phyloP scores from a whole-genome alignment of 2,113 vertebrate genomes.

The Tiliqua scincoides region DNA sequence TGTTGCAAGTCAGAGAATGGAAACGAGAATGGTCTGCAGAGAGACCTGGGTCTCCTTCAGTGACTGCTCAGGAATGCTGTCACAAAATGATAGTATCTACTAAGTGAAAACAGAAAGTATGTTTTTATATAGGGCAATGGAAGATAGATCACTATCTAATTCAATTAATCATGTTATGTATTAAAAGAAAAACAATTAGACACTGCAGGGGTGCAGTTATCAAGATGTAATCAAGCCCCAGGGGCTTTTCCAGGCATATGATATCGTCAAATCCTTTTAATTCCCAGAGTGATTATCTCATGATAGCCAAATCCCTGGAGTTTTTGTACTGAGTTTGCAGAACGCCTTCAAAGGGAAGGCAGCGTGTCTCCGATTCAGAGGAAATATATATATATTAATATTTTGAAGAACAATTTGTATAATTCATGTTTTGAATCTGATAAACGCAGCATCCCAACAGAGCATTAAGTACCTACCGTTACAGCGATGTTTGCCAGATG shows the following conservation, averaged over 20 bases:
- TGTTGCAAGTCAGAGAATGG: neutral
- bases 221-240: slow-evolving; percentile 36
- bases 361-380: neutral
- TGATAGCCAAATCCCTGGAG: slow-evolving; percentile 19
- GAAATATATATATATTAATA: slow-evolving; percentile 22
- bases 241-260: slow-evolving; percentile 11
- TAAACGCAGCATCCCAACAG: neutral
- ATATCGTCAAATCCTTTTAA: slow-evolving; percentile 38
- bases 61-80: neutral
- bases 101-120: neutral
- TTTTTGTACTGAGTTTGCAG: slow-evolving; percentile 6
- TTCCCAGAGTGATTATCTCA: slow-evolving; percentile 40
- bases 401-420: slow-evolving; percentile 33
- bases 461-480: neutral
- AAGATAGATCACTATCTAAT: slow-evolving; percentile 29
- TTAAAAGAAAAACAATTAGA: slow-evolving; percentile 43
- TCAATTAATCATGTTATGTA: slow-evolving; percentile 36
- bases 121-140: slow-evolving; percentile 20
- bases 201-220: slow-evolving; percentile 11
- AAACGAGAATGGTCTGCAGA: neutral
- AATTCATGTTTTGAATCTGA: slow-evolving; percentile 8
- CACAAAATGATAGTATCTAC: neutral
- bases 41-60: neutral
- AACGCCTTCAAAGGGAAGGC: slow-evolving; percentile 2
- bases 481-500: slow-evolving; percentile 17